These are phyloP conservation scores for Caenorhabditis macrosperma DNA, from an alignment of 2,888 invertebrate species.

Conservation along the genomic window DNA sequence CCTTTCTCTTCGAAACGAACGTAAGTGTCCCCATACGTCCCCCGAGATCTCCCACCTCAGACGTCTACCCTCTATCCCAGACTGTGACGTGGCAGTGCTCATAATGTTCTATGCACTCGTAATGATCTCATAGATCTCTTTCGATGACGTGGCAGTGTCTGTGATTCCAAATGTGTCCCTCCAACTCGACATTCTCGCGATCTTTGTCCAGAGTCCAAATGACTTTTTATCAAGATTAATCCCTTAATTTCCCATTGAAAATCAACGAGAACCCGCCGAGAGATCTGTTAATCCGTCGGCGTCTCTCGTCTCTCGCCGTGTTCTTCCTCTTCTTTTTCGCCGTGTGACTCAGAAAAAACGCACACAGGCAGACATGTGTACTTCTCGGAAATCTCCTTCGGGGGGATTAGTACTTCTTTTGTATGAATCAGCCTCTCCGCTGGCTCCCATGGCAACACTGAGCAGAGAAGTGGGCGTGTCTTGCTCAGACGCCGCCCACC, in stretches of 20 bases:
- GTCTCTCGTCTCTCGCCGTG: slow-evolving; percentile 4
- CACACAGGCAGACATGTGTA: slow-evolving; percentile 10
- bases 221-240: too few relatives aligned
- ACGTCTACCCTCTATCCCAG: neutral
- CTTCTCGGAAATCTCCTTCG: slow-evolving; percentile 36
- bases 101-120: neutral
- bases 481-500: slow-evolving; percentile 24
- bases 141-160: neutral
- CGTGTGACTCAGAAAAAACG: slow-evolving; percentile 34
- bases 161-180: neutral
- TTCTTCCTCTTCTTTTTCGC: slow-evolving; percentile 8
- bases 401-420: slow-evolving; percentile 23
- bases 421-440: slow-evolving; percentile 31
- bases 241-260: neutral
- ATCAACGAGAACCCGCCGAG: slow-evolving; percentile 13
- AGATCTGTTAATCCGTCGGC: slow-evolving; percentile 34
- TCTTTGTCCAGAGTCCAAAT: too few relatives aligned
- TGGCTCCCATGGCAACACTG: slow-evolving; percentile 37
- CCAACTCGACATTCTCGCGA: neutral
- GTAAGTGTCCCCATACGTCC: too few relatives aligned
- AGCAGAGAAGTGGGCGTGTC: slow-evolving; percentile 3
- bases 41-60: slow-evolving; percentile 1
- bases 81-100: slow-evolving; percentile 3
- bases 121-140: neutral
- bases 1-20: too few relatives aligned